Evolutionary conservation across 2,113 vertebrate genomes (phyloP), one percentile per base, ranked within the genome.

Genomic region (Labrus mixtus): DNA sequence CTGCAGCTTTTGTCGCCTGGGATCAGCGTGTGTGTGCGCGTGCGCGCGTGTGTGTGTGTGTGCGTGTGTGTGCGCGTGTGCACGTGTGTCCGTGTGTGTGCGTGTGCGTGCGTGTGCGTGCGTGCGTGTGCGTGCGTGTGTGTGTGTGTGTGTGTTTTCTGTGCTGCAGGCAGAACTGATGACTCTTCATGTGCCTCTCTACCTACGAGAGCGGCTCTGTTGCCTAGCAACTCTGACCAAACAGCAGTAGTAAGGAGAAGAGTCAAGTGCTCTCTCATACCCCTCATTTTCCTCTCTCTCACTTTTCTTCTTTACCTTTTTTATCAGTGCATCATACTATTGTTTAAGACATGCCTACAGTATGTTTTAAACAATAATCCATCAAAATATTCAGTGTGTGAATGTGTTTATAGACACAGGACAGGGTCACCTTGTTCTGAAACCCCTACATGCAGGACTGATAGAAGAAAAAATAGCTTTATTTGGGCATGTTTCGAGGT

Each of bases 181-280:
- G 89, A 90, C 92, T 93, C 88, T 90, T 91, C 87, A 90, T 92
- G 83, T 87, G 81, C 88, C 88, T 91, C 92, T 93, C 91, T 91
- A 91, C 91, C 88, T 91, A 92, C 72, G 82, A 91, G 84, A 91
- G 90, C 83, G 81, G 90, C 88, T 90, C 93, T 90, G 93, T 94
- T 93, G 87, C 94, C 83, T 92, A 83, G 94, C 92, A 93, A 93
- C 90, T 80, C 90, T 93, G 91, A 90, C 93, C 92, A 94, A 93
- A 94, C 92, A 90, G 90, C 92, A 88, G 85, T 68, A 79, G 90
- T 73, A 83, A 84, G 82, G 91, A 93, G 88, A 88, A 88, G 88
- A 94, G 93, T 93, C 91, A 91, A 93, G 93, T 90, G 84, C 91
- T 90, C 90, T 90, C 88, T 83, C 80, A 82, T 89, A 86, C 87